Base-by-base conservation (phyloP, 2,113 vertebrate genomes). In the Mustela nigripes region DNA sequence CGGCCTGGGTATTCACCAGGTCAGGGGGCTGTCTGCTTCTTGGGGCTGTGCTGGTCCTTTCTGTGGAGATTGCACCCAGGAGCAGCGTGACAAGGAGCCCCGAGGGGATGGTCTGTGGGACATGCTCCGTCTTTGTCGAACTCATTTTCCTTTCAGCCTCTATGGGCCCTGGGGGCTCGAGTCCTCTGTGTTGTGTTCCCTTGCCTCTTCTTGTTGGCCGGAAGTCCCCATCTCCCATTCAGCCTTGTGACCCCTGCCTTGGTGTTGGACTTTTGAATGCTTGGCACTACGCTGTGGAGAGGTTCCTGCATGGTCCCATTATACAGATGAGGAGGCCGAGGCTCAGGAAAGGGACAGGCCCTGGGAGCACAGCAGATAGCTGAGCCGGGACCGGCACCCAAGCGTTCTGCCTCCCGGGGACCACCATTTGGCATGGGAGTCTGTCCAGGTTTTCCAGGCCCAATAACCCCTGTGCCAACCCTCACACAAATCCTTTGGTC, bases 31-130 rank as follows among this genome's bases (percentile, higher is more conserved):
- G 45, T 86, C 63, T 82, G 56, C 21, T 16, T 22, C 69, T 36
- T 0, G 4, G 89, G 58, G 21, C 53, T 24, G 2, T 45, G 50
- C 9, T 1, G 7, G 10, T 33, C 21, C 39, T 45, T 45, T 24
- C 11, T 2, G 11, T 39, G 0, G 19, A 26, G 7, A 7, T 5
- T 63, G 58, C 19, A 6, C 16, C 39, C 1, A 11, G 58, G 15
- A 94, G 39, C 48, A 8, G 28, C 14, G 28, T 45, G 15, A 10
- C 31, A 4, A 28, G n/a, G 48, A 79, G n/a, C 21, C 22, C 19
- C 2, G 4, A 85, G 53, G 48, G 74, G 80, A 2, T 1, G 39
- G 26, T 31, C 19, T 48, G 42, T 5, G 39, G 71, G 74, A 56
- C 0, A 14, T 42, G 73, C 14, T 74, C 22, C 62, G 5, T 28